These are phyloP conservation scores for Drosophila pachea DNA, from an alignment of 1,140 invertebrate genomes.

Conservation along the genomic window DNA sequence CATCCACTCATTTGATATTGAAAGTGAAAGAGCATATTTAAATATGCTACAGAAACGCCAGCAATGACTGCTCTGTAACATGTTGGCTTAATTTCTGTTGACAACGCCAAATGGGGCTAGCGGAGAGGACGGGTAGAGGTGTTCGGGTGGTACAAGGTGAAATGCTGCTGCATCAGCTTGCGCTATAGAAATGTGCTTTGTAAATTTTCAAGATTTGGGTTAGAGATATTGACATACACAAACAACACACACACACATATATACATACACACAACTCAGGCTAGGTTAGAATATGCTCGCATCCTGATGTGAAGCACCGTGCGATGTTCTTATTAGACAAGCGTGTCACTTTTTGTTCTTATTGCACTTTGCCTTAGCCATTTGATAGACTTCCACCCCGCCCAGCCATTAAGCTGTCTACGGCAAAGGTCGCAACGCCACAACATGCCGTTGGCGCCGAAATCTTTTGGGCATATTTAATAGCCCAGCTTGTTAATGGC, in stretches of 20 bases:
- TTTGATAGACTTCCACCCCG: conserved; percentile 3
- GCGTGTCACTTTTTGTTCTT: conserved; percentile 20
- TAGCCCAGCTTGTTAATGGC: not conserved
- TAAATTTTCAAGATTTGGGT: conserved; percentile 70
- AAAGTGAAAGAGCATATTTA: conserved; percentile 76
- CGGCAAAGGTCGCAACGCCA: conserved; percentile 14
- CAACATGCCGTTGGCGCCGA: conserved; percentile 5
- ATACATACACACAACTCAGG: conserved; percentile 1
- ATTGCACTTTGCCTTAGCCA: conserved; percentile 24
- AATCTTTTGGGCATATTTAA: conserved; percentile 25
- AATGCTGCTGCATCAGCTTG: conserved; percentile 2
- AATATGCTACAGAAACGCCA: conserved; percentile 42
- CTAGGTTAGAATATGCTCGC: not conserved
- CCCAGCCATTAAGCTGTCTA: not conserved
- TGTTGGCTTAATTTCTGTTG: conserved; percentile 70
- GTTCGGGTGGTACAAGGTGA: not conserved
- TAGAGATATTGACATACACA: conserved; percentile 54
- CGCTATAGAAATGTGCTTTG: conserved; percentile 55
- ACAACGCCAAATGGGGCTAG: conserved; percentile 45
- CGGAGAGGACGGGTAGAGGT: not conserved
- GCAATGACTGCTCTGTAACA: conserved; percentile 47
- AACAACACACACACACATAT: conserved; percentile 7
- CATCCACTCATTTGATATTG: conserved; percentile 73
- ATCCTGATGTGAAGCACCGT: conserved; percentile 9
- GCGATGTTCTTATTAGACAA: conserved; percentile 31